Conservation (phyloP, 1,140 invertebrate genomes). For the Sitobion miscanthi region DNA sequence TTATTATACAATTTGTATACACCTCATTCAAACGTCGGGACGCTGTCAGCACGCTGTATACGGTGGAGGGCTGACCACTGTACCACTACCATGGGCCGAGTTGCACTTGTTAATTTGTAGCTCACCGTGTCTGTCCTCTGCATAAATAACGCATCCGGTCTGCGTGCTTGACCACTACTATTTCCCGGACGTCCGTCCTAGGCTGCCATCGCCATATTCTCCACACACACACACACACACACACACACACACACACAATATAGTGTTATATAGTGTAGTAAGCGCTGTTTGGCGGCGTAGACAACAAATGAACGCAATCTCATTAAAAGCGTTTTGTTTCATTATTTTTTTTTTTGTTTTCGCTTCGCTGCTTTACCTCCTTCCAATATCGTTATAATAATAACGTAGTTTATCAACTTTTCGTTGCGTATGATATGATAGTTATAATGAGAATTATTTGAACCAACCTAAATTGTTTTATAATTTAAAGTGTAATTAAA, state of each 20-base stretch:
- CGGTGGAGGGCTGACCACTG: neutral
- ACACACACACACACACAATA: neutral
- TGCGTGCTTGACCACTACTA: neutral
- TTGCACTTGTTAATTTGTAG: constrained; percentile 24
- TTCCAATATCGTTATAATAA: neutral
- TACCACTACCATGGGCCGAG: neutral
- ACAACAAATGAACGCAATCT: neutral
- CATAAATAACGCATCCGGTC: constrained; percentile 43
- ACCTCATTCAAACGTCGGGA: neutral
- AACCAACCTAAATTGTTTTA: neutral
- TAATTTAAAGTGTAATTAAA: neutral
- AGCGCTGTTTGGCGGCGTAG: neutral
- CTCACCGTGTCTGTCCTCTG: neutral
- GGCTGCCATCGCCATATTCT: neutral
- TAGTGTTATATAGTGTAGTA: neutral
- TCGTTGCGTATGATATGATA: neutral
- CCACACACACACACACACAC: neutral
- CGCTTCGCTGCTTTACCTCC: neutral
- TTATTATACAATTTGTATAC: neutral
- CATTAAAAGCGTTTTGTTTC: neutral
- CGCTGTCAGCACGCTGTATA: neutral
- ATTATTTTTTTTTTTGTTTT: neutral
- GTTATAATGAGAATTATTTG: neutral
- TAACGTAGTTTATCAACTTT: neutral
- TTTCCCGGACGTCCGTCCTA: neutral